A percentile compares a stretch with the other conserved stretches of the same genome.
Evolutionary conservation across 2,113 vertebrate species (phyloP).

Genomic region (Scomber colias): DNA sequence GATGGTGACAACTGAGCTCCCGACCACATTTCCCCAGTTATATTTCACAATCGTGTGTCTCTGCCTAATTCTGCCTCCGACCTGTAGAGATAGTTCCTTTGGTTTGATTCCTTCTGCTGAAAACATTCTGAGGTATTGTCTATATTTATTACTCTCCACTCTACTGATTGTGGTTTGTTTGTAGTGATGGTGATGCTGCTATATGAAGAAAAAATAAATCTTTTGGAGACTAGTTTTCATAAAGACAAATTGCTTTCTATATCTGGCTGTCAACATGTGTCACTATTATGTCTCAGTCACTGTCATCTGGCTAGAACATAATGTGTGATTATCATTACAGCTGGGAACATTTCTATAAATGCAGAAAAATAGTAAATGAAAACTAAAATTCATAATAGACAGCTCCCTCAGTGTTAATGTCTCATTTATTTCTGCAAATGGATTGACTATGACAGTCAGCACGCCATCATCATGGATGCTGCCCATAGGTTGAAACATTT

Average conservation of each 20-base stretch:
- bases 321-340: slow-evolving; percentile 40
- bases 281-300: slow-evolving; percentile 20
- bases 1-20: too few relatives aligned
- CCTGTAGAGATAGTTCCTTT: too few relatives aligned
- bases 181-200: not conserved
- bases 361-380: slow-evolving; percentile 24
- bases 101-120: not conserved
- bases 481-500: not conserved
- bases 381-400: slow-evolving; percentile 37
- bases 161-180: not conserved
- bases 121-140: not conserved
- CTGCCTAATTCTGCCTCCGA: too few relatives aligned
- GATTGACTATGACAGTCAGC: slow-evolving; percentile 15
- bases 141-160: not conserved
- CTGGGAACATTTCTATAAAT: slow-evolving; percentile 42
- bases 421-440: slow-evolving; percentile 30
- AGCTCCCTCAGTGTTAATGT: slow-evolving; percentile 32
- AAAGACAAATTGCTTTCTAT: slow-evolving; percentile 34
- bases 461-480: not conserved
- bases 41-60: too few relatives aligned
- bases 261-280: slow-evolving; percentile 31
- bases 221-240: slow-evolving; percentile 13
- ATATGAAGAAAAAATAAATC: not conserved
- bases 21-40: too few relatives aligned
- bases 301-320: slow-evolving; percentile 29